phyloP scores from a whole-genome alignment of 2,888 invertebrate species.

The Rhingia campestris region DNA sequence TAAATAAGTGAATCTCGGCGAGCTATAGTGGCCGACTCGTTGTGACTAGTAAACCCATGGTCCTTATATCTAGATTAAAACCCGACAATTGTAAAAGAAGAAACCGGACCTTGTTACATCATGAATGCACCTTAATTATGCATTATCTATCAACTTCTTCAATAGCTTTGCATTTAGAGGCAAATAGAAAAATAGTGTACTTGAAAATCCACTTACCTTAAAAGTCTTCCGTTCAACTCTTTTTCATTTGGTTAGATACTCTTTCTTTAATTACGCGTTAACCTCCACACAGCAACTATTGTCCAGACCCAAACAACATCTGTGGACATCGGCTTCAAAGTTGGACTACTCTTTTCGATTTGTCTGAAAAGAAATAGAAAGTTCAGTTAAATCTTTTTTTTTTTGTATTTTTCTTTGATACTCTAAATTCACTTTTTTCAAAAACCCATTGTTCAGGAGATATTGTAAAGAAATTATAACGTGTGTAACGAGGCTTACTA shows the following conservation, averaged over 20 bases:
- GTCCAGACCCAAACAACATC: constrained; percentile 37
- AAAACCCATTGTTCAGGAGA: background rate
- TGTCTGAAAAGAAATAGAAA: constrained; percentile 69
- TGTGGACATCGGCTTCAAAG: constrained; percentile 30
- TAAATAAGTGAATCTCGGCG: too few relatives aligned
- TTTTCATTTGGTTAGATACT: constrained; percentile 57
- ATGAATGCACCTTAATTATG: too few relatives aligned
- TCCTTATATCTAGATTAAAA: too few relatives aligned
- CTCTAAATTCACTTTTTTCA: constrained; percentile 23
- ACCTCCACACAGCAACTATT: constrained; percentile 32
- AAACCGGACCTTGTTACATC: too few relatives aligned
- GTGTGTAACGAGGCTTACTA: constrained; percentile 15
- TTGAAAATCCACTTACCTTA: constrained; percentile 45
- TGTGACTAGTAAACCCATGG: too few relatives aligned
- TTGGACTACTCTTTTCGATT: constrained; percentile 43
- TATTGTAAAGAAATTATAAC: background rate
- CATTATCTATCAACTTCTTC: too few relatives aligned
- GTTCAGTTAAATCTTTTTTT: constrained; percentile 14
- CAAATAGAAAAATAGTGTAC: too few relatives aligned
- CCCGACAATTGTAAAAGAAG: too few relatives aligned
- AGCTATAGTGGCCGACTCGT: too few relatives aligned
- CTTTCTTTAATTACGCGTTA: constrained; percentile 24
- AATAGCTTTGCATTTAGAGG: too few relatives aligned
- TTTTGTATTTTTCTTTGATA: background rate
- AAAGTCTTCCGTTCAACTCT: constrained; percentile 41